A percentile compares a stretch with the other conserved stretches of the same genome.
Evolutionary conservation across 2,797 vertebrate species (phyloP).

Genomic region (Peromyscus eremicus): DNA sequence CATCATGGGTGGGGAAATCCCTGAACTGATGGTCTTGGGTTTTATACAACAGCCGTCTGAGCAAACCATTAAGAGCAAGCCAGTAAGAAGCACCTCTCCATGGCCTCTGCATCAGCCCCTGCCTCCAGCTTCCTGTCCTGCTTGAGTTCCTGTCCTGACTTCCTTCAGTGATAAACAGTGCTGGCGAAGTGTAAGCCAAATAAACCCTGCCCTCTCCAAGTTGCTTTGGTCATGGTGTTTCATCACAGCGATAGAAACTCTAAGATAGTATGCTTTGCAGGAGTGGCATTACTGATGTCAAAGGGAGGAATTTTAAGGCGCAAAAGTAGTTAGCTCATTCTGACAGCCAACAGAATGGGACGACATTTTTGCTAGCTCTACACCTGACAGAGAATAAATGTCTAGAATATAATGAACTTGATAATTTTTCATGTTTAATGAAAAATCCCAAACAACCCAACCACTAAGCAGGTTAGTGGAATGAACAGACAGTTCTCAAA

Average conservation of each 20-base stretch:
- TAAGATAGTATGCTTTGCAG: background rate
- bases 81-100: background rate
- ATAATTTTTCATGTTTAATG: background rate
- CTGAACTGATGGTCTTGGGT: background rate
- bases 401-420: background rate
- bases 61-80: background rate
- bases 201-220: too few species aligned
- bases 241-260: background rate
- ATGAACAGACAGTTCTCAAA: background rate
- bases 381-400: too few species aligned
- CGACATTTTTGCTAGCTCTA: background rate
- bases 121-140: background rate
- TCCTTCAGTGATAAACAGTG: background rate
- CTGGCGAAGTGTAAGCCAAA: background rate
- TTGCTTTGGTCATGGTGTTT: background rate
- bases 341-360: background rate
- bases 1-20: background rate
- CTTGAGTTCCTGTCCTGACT: background rate
- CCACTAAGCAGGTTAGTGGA: background rate
- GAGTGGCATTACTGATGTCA: background rate
- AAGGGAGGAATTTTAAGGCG: background rate
- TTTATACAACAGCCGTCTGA: background rate
- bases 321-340: background rate
- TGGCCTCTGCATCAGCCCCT: background rate
- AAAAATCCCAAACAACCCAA: background rate